Evolutionary conservation across 2,113 vertebrate species (phyloP).

Genomic region (Xiphias gladius): DNA sequence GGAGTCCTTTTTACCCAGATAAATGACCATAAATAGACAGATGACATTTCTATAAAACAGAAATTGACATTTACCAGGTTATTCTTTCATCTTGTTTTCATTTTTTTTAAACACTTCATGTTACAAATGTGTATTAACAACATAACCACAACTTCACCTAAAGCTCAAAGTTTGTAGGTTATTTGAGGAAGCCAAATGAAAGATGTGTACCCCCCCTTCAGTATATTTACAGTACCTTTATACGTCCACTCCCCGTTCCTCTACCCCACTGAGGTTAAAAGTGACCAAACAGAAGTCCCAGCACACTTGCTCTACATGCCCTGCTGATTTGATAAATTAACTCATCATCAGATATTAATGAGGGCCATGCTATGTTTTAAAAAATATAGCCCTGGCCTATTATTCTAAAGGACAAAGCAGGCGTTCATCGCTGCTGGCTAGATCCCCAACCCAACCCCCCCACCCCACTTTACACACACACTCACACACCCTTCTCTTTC

Average conservation of each 20-base stretch:
- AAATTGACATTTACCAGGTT: background rate
- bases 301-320: conserved; percentile 15
- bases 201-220: background rate
- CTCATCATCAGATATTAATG: conserved; percentile 63
- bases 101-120: too few relatives aligned
- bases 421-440: conserved; percentile 51
- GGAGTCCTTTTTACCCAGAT: background rate
- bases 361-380: conserved; percentile 37
- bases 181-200: conserved; percentile 2
- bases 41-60: background rate
- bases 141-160: background rate
- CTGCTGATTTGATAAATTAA: conserved; percentile 55
- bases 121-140: background rate
- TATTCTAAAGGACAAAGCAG: conserved; percentile 69
- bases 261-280: conserved; percentile 49
- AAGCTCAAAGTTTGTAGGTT: background rate
- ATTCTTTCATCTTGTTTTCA: background rate
- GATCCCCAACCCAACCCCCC: background rate
- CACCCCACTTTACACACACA: background rate
- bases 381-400: conserved; percentile 43
- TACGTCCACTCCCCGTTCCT: conserved; percentile 9
- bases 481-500: background rate
- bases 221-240: background rate
- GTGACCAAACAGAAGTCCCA: conserved; percentile 27
- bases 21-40: background rate